Evolutionary conservation across 2,797 vertebrate species (phyloP).

Genomic region (Lepidocolaptes lacrymiger): DNA sequence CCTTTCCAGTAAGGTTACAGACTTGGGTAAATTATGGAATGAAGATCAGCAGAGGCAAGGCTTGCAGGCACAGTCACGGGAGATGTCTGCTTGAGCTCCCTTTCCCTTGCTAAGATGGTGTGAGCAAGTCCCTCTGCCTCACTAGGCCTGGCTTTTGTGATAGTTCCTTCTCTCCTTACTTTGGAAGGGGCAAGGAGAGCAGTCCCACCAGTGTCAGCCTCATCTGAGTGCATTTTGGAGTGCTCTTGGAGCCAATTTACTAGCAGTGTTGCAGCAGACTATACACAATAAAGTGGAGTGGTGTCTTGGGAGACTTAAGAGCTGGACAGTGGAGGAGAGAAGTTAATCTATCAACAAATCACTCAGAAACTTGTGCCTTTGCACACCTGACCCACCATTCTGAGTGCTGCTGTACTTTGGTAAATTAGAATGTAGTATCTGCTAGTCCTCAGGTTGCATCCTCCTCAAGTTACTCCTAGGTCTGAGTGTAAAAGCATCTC

Average conservation of each 20-base stretch:
- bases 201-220: background rate
- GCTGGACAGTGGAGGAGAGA: background rate
- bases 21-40: background rate
- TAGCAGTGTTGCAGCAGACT: background rate
- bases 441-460: background rate
- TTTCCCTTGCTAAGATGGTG: background rate
- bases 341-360: background rate
- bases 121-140: background rate
- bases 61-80: fast-evolving
- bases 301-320: background rate
- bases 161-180: background rate
- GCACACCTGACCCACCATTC: background rate
- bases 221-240: background rate
- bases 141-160: background rate
- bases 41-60: background rate
- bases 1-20: background rate
- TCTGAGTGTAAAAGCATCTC: background rate
- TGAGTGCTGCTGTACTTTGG: background rate
- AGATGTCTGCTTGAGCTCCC: background rate
- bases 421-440: background rate
- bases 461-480: background rate
- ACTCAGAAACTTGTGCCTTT: background rate
- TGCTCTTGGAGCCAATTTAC: background rate
- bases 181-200: background rate
- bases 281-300: background rate